Evolutionary conservation across 2,888 invertebrate species (phyloP).

Genomic region (Tetheella fluctuosa): DNA sequence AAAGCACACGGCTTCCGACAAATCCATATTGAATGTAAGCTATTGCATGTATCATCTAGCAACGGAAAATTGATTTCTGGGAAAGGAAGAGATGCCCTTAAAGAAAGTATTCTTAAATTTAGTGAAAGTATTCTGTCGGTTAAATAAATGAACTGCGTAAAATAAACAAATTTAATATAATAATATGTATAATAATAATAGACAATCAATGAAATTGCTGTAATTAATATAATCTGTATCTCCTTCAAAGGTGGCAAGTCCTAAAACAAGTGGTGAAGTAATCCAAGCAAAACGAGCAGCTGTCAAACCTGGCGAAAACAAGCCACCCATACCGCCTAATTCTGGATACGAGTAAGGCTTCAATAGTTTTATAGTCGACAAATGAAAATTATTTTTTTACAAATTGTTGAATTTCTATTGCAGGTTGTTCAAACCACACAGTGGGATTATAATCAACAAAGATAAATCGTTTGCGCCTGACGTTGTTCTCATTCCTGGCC

Average conservation of each 20-base stretch:
- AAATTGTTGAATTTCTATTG: slow-evolving; percentile 33
- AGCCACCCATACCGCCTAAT: slow-evolving; percentile 68
- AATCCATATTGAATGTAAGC: slow-evolving; percentile 68
- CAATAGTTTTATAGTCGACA: not conserved
- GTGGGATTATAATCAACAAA: slow-evolving; percentile 69
- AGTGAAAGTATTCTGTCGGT: too few species aligned
- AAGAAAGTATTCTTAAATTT: too few species aligned
- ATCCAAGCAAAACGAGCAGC: slow-evolving; percentile 60
- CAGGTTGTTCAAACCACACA: slow-evolving; percentile 72
- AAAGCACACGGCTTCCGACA: slow-evolving; percentile 64
- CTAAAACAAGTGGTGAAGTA: slow-evolving; percentile 69
- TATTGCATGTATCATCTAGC: too few species aligned
- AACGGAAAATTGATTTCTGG: too few species aligned
- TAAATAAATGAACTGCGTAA: too few species aligned
- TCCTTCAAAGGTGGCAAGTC: slow-evolving; percentile 63
- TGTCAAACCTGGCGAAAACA: slow-evolving; percentile 52
- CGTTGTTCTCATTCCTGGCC: slow-evolving; percentile 58
- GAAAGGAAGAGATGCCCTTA: too few species aligned
- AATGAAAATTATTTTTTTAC: not conserved
- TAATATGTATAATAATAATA: too few species aligned
- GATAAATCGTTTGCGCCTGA: slow-evolving; percentile 64
- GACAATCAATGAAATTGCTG: not conserved
- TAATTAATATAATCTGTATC: not conserved
- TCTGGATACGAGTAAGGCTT: slow-evolving; percentile 64
- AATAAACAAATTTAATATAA: too few species aligned